Percentiles rank a stretch among this genome's conserved stretches.
phyloP scores from a whole-genome alignment of 2,797 vertebrate genomes.

The Vipera latastei region DNA sequence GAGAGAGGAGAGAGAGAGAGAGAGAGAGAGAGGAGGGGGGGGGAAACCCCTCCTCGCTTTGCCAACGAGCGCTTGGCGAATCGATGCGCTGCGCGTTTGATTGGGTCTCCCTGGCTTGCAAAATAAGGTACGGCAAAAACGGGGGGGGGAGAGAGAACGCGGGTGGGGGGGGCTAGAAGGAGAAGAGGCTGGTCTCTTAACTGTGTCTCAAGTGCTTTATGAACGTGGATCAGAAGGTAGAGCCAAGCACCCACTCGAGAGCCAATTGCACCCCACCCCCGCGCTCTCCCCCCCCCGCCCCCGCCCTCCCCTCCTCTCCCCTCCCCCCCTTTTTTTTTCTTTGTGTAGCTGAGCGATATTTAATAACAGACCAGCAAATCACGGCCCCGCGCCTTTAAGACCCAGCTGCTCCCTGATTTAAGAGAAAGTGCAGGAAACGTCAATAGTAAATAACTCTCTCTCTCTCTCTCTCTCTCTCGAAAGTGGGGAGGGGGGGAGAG shows the following conservation, averaged over 20 bases:
- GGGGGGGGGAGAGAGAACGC: too few species aligned
- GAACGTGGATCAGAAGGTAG: constrained; percentile 73
- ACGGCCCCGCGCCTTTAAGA: constrained; percentile 64
- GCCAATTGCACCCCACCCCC: constrained; percentile 68
- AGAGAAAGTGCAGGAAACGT: constrained; percentile 63
- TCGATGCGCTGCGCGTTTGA: constrained; percentile 93
- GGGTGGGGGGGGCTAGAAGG: background rate
- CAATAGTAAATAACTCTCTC: constrained; percentile 54
- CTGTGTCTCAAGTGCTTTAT: constrained; percentile 75
- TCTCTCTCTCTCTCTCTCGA: constrained; percentile 38
- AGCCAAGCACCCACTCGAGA: constrained; percentile 79
- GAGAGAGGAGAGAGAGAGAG: too few species aligned
- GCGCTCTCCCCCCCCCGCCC: background rate
- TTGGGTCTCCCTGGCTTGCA: constrained; percentile 90
- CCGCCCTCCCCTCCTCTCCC: background rate
- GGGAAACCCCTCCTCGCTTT: background rate
- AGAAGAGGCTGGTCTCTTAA: constrained; percentile 75
- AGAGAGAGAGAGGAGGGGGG: background rate
- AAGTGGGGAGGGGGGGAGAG: background rate
- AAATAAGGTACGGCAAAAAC: constrained; percentile 80
- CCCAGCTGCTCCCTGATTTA: constrained; percentile 52
- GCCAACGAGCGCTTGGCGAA: constrained; percentile 68
- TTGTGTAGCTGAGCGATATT: constrained; percentile 72
- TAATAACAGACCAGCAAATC: constrained; percentile 71
- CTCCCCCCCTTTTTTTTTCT: constrained; percentile 33